Percentiles rank a stretch among this genome's conserved stretches.
phyloP scores from a whole-genome alignment of 2,797 vertebrate genomes.

The Potorous gilbertii region DNA sequence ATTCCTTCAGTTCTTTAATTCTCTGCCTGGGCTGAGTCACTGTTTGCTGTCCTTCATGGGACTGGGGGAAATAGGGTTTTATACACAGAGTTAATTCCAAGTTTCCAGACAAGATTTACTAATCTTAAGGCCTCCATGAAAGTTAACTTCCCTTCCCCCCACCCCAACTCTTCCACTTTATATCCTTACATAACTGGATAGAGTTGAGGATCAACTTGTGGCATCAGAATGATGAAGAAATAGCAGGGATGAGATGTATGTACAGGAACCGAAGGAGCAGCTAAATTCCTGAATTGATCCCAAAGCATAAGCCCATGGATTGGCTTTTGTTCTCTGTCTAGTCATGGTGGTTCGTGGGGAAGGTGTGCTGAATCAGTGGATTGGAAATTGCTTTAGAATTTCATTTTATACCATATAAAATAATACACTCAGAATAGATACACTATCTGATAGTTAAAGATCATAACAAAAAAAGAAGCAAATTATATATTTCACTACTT shows the following conservation, averaged over 20 bases:
- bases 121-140: background rate
- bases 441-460: too few species aligned
- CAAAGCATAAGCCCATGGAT: too few species aligned
- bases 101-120: background rate
- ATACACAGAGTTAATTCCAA: background rate
- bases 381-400: too few species aligned
- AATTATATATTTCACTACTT: too few species aligned
- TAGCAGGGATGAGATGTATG: background rate
- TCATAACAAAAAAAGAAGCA: too few species aligned
- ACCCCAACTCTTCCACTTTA: background rate
- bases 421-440: too few species aligned
- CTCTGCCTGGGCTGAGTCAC: background rate
- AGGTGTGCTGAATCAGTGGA: too few species aligned
- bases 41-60: background rate
- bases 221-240: background rate
- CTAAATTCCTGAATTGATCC: too few species aligned
- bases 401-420: too few species aligned
- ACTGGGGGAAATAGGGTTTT: background rate
- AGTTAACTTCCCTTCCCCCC: background rate
- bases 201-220: background rate
- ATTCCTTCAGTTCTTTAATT: background rate
- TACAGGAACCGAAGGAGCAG: background rate
- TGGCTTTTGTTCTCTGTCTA: too few species aligned
- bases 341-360: too few species aligned
- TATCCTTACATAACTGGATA: background rate